These are phyloP conservation scores for Drosophila atripex DNA, from an alignment of 2,888 invertebrate species.

Conservation along the genomic window DNA sequence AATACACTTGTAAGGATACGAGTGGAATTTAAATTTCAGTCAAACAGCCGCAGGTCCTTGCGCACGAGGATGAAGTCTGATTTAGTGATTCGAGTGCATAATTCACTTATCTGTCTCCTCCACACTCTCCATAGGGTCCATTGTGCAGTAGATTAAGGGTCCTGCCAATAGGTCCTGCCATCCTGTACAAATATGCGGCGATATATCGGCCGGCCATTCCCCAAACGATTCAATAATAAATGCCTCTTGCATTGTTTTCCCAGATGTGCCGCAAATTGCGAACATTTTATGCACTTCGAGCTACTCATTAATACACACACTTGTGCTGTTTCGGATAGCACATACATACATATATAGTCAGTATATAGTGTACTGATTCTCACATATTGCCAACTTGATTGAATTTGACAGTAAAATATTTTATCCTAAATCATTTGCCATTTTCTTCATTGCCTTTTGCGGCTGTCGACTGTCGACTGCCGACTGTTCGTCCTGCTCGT, in stretches of 20 bases:
- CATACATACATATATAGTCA: not conserved
- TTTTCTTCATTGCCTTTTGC: constrained; percentile 12
- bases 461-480: too few relatives aligned
- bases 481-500: too few relatives aligned
- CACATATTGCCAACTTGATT: constrained; percentile 45
- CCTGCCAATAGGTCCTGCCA: not conserved
- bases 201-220: constrained; percentile 10
- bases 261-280: constrained; percentile 44
- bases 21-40: too few relatives aligned
- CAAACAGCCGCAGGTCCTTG: not conserved
- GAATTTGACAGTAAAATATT: constrained; percentile 57
- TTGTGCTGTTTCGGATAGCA: too few relatives aligned
- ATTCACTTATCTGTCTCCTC: constrained; percentile 26
- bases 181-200: not conserved
- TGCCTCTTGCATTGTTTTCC: constrained; percentile 45
- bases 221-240: constrained; percentile 48
- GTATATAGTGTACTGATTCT: not conserved
- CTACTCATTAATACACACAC: constrained; percentile 47
- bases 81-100: constrained; percentile 15
- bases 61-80: constrained; percentile 7
- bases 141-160: constrained; percentile 23
- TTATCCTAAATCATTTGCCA: constrained; percentile 50
- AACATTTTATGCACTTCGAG: constrained; percentile 46
- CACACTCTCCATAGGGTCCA: not conserved
- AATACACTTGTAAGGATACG: too few relatives aligned